Evolutionary conservation across 2,888 invertebrate species (phyloP), one percentile per base, ranked within the genome.

Genomic region (Branchellion lobata): DNA sequence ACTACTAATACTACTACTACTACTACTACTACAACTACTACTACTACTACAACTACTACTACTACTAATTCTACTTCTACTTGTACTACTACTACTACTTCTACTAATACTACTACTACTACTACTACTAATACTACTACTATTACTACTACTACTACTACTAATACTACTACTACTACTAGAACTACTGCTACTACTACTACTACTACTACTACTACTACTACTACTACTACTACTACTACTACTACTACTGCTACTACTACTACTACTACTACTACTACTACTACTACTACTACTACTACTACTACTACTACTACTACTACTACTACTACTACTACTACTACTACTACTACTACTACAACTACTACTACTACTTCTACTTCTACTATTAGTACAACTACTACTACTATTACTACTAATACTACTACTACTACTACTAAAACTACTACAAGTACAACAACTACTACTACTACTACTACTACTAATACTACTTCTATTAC

Each of bases 1-100:
- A 78, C 76, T 78, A 79, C 77, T 79, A 11, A 53, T 79, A 79
- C 79, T 79, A 79, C 79, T 80, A 80, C 69, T 80, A 36, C 79
- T 80, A 80, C 69, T 78, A 33, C 65, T 78, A n/a, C 78, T 78
- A 78, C 68, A 71, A 33, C 65, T 68, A 34, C 77, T 61, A 77
- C 34, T 29, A 27, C 71, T 71, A 71, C 71, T 71, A 71, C 71
- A 18, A 27, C 71, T 27, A 71, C 71, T 68, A 61, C 65, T 77
- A 57, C 65, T 65, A 77, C 1, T 61, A 57, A 5, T 68, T 24
- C 78, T 61, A 31, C 65, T 77, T n/a, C n/a, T n/a, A n/a, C n/a
- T n/a, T n/a, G n/a, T n/a, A n/a, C n/a, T n/a, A n/a, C n/a, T n/a
- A n/a, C n/a, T n/a, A n/a, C n/a, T n/a, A n/a, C n/a, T n/a, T n/a